A percentile compares a stretch with the other conserved stretches of the same genome.
These are phyloP conservation scores for Nyleta sp. DNA, from an alignment of 2,888 invertebrate species.

Conservation along the genomic window DNA sequence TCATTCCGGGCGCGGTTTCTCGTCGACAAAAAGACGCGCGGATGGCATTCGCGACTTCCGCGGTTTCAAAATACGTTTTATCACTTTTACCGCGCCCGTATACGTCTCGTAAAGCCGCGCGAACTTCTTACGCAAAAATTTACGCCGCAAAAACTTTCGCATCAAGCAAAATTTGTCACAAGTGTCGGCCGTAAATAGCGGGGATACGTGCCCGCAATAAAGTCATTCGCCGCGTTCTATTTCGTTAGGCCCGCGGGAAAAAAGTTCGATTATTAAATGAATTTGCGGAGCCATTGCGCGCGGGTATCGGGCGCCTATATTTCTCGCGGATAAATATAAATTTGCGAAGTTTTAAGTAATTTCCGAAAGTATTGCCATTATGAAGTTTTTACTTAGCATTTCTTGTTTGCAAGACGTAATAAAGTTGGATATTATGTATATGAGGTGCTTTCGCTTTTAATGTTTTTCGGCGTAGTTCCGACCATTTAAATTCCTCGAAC, in stretches of 20 bases:
- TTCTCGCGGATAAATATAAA: background rate
- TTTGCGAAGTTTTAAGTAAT: conserved; percentile 11
- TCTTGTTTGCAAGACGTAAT: conserved; percentile 1
- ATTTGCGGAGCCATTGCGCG: background rate
- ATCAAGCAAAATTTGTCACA: conserved; percentile 40
- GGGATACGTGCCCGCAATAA: conserved; percentile 11
- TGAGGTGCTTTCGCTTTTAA: conserved; percentile 8
- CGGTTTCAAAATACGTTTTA: conserved; percentile 20
- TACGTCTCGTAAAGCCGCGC: conserved; percentile 18
- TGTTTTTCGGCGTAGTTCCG: conserved; percentile 1
- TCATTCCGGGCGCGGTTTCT: no score
- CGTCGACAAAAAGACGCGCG: background rate
- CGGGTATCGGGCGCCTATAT: background rate
- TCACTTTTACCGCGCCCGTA: conserved; percentile 25
- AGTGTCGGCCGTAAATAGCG: conserved; percentile 8
- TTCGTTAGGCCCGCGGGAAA: background rate
- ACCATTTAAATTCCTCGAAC: background rate
- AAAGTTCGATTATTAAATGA: conserved; percentile 25
- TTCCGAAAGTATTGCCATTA: conserved; percentile 11
- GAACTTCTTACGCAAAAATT: conserved; percentile 33
- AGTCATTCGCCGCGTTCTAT: conserved; percentile 16
- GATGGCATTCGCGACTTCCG: conserved; percentile 4
- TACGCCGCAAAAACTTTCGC: conserved; percentile 30
- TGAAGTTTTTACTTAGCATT: conserved; percentile 17
- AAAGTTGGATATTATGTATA: conserved; percentile 13